Conservation (phyloP, 2,113 vertebrate species). For the Anthoscopus minutus region DNA sequence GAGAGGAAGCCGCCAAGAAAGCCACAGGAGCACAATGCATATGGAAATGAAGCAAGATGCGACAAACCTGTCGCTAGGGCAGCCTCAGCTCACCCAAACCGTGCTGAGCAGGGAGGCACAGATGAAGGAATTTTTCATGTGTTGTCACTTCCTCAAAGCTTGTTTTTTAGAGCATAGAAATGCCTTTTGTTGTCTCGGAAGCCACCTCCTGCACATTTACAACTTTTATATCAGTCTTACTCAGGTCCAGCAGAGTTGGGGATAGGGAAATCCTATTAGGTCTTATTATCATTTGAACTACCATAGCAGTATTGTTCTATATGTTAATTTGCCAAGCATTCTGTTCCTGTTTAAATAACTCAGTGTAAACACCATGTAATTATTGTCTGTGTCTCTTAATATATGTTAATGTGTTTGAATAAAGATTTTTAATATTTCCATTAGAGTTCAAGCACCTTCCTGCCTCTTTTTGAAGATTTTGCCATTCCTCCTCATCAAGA, state of each 20-base stretch:
- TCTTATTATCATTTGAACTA: neutral
- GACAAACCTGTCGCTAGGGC: neutral
- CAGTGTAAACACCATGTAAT: neutral
- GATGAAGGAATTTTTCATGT: conserved; percentile 12
- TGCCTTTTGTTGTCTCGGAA: conserved; percentile 7
- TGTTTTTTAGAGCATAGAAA: neutral
- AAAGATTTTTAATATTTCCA: neutral
- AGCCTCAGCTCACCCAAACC: neutral
- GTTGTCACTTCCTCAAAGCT: neutral
- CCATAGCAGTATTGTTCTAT: neutral
- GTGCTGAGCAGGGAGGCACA: neutral
- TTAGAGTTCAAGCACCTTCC: neutral
- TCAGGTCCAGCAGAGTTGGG: neutral
- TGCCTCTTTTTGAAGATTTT: neutral
- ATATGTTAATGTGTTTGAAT: neutral
- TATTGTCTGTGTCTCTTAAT: neutral
- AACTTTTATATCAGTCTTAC: neutral
- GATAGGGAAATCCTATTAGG: neutral
- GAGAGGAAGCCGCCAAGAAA: neutral
- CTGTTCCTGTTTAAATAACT: neutral
- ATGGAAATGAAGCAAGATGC: neutral
- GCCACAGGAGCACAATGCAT: neutral
- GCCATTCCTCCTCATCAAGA: neutral
- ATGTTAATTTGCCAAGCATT: neutral
- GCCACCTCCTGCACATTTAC: neutral